Evolutionary conservation across 2,888 invertebrate genomes (phyloP).

Genomic region (Herminia tarsipennalis): DNA sequence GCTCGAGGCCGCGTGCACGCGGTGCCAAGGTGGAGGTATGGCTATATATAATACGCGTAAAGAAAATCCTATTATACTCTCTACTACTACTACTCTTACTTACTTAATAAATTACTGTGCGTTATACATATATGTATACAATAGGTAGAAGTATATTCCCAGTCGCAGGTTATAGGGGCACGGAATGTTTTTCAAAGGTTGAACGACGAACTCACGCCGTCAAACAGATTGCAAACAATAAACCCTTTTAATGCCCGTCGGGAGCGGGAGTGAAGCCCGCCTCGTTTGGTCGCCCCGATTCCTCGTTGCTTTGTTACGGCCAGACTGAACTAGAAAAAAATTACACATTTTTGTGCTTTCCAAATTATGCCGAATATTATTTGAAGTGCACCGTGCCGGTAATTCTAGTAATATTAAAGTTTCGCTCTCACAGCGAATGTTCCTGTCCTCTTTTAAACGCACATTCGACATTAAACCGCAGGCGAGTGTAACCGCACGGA

Average conservation of each 20-base stretch:
- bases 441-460: conserved; percentile 43
- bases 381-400: too few relatives aligned
- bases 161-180: neutral
- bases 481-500: conserved; percentile 40
- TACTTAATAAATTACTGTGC: neutral
- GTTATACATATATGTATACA: neutral
- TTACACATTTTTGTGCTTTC: conserved; percentile 18
- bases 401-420: conserved; percentile 18
- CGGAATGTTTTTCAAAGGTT: neutral
- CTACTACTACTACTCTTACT: neutral
- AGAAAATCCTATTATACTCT: too few relatives aligned
- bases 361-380: too few relatives aligned
- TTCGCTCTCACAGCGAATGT: conserved; percentile 30
- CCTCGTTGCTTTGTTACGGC: conserved; percentile 3
- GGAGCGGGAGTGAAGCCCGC: too few relatives aligned
- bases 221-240: conserved; percentile 4
- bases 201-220: neutral
- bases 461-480: conserved; percentile 50
- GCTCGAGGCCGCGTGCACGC: too few relatives aligned
- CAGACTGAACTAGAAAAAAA: conserved; percentile 2
- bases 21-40: too few relatives aligned
- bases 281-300: neutral
- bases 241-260: conserved; percentile 2
- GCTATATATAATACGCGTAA: too few relatives aligned
- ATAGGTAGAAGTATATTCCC: neutral